These are phyloP conservation scores for Spilosoma lubricipeda DNA, from an alignment of 2,888 invertebrate genomes.

Conservation along the genomic window DNA sequence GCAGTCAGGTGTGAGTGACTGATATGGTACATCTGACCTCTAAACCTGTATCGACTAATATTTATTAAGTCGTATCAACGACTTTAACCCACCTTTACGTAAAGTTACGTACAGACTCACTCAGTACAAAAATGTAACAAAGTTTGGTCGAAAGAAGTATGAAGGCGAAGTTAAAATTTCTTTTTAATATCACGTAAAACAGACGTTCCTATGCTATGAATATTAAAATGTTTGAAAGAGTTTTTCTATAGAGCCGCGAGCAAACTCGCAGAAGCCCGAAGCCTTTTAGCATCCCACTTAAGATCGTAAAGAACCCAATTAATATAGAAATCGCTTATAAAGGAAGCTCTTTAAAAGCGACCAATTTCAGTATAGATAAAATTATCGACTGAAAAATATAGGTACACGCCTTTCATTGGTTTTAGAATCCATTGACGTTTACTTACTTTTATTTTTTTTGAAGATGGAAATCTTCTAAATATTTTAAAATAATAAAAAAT, in stretches of 20 bases:
- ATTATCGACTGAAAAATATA: constrained; percentile 17
- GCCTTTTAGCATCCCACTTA: constrained; percentile 43
- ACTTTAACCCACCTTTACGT: constrained; percentile 7
- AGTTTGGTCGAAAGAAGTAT: constrained; percentile 27
- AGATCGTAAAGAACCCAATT: constrained; percentile 47
- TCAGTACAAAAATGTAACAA: constrained; percentile 1
- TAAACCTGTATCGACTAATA: background rate
- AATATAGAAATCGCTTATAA: constrained; percentile 41
- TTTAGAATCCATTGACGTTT: background rate
- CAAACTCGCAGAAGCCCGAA: constrained; percentile 34
- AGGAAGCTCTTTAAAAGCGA: constrained; percentile 22
- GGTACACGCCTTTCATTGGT: background rate
- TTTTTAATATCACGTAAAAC: constrained; percentile 40
- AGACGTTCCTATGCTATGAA: constrained; percentile 39
- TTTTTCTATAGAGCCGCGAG: constrained; percentile 19
- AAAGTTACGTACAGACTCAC: constrained; percentile 18
- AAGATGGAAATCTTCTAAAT: background rate
- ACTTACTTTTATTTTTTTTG: background rate
- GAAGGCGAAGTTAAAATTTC: constrained; percentile 28
- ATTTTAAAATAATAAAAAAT: background rate
- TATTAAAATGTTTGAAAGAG: constrained; percentile 45
- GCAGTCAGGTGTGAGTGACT: background rate
- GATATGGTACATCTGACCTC: background rate
- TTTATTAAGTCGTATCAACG: background rate
- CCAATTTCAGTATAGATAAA: constrained; percentile 16